Evolutionary conservation across 1,140 invertebrate genomes (phyloP), one percentile per base, ranked within the genome.

Genomic region (Saxidomus purpurata): DNA sequence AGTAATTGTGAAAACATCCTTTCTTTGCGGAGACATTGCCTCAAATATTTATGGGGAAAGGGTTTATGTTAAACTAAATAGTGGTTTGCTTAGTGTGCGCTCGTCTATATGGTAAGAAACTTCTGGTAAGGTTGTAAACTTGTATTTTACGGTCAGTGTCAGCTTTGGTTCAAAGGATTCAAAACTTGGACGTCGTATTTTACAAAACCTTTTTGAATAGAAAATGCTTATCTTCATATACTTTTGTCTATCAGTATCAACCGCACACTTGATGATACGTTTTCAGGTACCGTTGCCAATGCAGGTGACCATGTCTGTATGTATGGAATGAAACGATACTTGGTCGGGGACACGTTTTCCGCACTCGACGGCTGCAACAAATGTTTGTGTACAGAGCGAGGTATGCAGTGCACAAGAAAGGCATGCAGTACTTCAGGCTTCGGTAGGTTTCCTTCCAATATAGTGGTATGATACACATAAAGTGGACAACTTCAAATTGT

Each of bases 341-440:
- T 38, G 15, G 80, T 91, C 0, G 88, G 90, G 8, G 69, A 91
- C 13, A 43, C 69, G n/a, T 91, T 89, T 69, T n/a, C 34, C 38
- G 55, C 90, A 8, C 40, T 76, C 13, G 91, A 92, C 47, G 87
- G 87, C 13, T 92, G 91, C 63, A 92, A 92, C 85, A 76, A 79
- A 31, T 92, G 91, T 47, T 25, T 82, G 13, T 92, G 91, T 81
- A 90, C 90, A 1, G 76, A 82, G 17, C n/a, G 25, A 11, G 91
- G 91, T 22, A 90, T 91, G 88, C 79, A 84, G 38, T 92, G 91
- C 47, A 90, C 91, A 31, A 69, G 22, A 13, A 76, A 89, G 8
- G 77, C 87, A 0, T 92, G 91, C 71, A 69, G 69, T 36, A 61
- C 71, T 17, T 52, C 63, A 0, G 87, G 87, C 19, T 91, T 90